Base-by-base conservation (phyloP, 2,797 vertebrate genomes). In the Gymnodraco acuticeps region DNA sequence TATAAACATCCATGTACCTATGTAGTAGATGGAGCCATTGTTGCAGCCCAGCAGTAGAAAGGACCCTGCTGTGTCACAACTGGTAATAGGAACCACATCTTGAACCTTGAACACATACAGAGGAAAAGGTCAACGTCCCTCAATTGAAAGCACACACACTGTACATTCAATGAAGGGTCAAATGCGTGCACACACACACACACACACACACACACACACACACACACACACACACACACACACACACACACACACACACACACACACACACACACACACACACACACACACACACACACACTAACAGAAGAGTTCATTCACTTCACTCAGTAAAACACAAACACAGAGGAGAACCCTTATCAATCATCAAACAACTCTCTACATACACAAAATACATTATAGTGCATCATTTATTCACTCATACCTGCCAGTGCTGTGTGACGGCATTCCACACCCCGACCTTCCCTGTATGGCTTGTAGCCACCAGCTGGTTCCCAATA, bases 371-470 rank as follows among this genome's bases (percentile, higher is more conserved):
- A 47, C 5, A 6, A 53, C 13, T 52, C 23, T 9, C 10, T 14
- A 13, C 4, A 41, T 31, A 27, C 23, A 15, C 52, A 27, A 27
- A 27, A 27, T 27, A 27, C 27, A 5, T 27, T 27, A 27, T 27
- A 27, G 27, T 27, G 27, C 4, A 27, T 27, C 4, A 27, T 5
- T 27, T 27, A 27, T 27, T 5, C 27, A 1, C 11, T 14, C 41
- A 38, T 73, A 99, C 98, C 96, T 99, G 98, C 98, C 98, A 99
- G 81, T 99, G 98, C 84, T 99, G 98, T 33, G 98, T 99, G 89
- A 99, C 98, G 0, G 98, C 98, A 0, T 99, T 99, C 98, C 98
- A 99, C 69, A 99, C 98, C n/a, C 98, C 98, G 6, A 99, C 98
- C 79, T 99, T 99, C 77, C 98, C 98, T 0, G 98, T 99, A 47